phyloP scores from a whole-genome alignment of 2,797 vertebrate genomes.

The Chromis chromis region DNA sequence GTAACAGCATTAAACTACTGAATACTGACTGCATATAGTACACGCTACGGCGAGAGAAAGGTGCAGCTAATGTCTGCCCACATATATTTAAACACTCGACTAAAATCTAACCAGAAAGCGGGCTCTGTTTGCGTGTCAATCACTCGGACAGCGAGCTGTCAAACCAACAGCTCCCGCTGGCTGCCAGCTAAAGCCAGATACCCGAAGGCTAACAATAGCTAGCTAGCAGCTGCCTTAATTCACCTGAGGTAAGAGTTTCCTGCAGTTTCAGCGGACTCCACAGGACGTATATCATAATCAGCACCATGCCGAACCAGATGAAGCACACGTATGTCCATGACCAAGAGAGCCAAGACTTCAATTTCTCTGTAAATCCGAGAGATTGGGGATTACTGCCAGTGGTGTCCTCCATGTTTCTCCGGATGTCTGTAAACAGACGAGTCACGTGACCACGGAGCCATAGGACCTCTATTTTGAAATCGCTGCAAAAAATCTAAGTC shows the following conservation, averaged over 20 bases:
- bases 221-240: conserved; percentile 73
- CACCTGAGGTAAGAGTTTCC: conserved; percentile 92
- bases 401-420: conserved; percentile 91
- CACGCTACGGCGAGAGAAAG: neutral
- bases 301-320: conserved; percentile 88
- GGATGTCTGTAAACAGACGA: conserved; percentile 88
- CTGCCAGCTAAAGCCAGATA: conserved; percentile 52
- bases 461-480: conserved; percentile 64
- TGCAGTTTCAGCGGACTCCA: conserved; percentile 93
- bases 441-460: conserved; percentile 77
- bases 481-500: conserved; percentile 28
- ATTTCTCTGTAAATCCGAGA: conserved; percentile 87
- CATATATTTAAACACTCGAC: neutral
- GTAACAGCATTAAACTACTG: conserved; percentile 4
- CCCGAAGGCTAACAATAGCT: conserved; percentile 76
- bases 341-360: conserved; percentile 89
- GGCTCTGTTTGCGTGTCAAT: neutral
- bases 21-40: neutral
- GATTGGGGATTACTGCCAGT: conserved; percentile 83
- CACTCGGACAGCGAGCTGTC: conserved; percentile 58
- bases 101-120: neutral
- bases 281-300: conserved; percentile 92
- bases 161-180: conserved; percentile 54
- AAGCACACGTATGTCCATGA: conserved; percentile 90
- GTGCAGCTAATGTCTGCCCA: neutral